Base-by-base conservation (phyloP, 2,113 vertebrate species). In the Excalfactoria chinensis region DNA sequence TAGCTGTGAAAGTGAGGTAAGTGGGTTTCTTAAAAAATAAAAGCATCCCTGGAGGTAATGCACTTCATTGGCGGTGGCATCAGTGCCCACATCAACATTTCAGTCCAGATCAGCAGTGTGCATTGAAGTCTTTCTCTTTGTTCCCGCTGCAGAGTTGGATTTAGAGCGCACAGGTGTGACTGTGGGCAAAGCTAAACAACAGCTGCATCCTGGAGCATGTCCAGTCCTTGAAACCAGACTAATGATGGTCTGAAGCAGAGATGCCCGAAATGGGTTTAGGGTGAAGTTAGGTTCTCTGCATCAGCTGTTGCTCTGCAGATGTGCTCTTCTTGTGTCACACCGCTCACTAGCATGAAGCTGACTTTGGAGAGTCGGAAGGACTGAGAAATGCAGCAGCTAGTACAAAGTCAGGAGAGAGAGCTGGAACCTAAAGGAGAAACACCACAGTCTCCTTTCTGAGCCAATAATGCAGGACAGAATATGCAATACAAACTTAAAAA, bases 391-490 rank as follows among this genome's bases (percentile, higher is more conserved):
- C 20, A 76, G 56, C 67, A 70, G 2, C 41, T 76, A 79, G 67
- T 34, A 23, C 8, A 22, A 26, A 79, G 41, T 87, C 49, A 46
- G 84, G 53, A 77, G 28, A 62, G 59, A 75, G 49, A 70, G 13
- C 40, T 76, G 59, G 63, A 85, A 53, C 68, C 23, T 87, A 76
- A 76, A 85, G 41, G 59, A 91, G 55, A 60, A 46, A 40, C 62
- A 80, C 7, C 82, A 78, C n/a, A 77, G 21, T 73, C 41, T 91
- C 21, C 53, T 66, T 72, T 75, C 79, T 84, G 43, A 95, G 75
- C 41, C 51, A 32, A 74, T 91, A 95, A 93, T 89, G 59, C 78
- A 91, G 71, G 68, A 71, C 51, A 56, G 85, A 92, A 86, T 86
- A 81, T 53, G 62, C 62, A 64, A 63, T 78, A 43, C 76, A 91